A percentile compares a stretch with the other conserved stretches of the same genome.
phyloP scores from a whole-genome alignment of 64 coral and sea anemone species.

The Montipora foliosa region DNA sequence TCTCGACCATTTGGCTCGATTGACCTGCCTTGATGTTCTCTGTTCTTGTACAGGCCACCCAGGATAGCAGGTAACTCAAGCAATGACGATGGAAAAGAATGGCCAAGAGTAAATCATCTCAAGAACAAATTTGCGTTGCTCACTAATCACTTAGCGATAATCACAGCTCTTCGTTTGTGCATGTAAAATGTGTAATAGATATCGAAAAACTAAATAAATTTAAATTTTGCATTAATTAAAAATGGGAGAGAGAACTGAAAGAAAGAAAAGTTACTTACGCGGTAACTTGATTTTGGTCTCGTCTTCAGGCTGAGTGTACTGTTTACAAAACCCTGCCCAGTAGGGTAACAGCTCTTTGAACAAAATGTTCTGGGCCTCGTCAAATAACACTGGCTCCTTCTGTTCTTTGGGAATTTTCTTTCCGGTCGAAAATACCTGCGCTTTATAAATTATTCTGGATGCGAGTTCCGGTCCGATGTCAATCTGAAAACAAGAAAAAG shows the following conservation, averaged over 20 bases:
- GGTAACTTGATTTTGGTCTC: slow-evolving; percentile 75
- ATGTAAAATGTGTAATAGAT: too few species aligned
- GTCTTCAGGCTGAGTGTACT: slow-evolving; percentile 72
- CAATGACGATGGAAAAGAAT: too few species aligned
- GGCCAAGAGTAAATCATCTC: too few species aligned
- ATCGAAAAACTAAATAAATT: too few species aligned
- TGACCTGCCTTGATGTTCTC: too few species aligned
- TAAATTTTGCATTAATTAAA: too few species aligned
- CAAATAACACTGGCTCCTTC: slow-evolving; percentile 84
- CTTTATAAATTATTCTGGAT: slow-evolving; percentile 86
- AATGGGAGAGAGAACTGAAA: neutral
- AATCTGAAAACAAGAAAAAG: slow-evolving; percentile 65
- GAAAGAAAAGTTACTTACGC: slow-evolving; percentile 73
- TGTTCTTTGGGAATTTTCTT: slow-evolving; percentile 86
- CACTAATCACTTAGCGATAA: too few species aligned
- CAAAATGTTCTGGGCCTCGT: slow-evolving; percentile 90
- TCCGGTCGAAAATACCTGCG: slow-evolving; percentile 72
- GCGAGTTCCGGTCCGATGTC: slow-evolving; percentile 97
- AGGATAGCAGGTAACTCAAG: too few species aligned
- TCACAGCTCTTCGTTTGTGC: too few species aligned
- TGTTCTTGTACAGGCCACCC: too few species aligned
- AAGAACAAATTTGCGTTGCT: too few species aligned
- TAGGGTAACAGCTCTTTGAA: slow-evolving; percentile 97
- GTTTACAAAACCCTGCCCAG: slow-evolving; percentile 95
- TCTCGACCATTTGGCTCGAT: too few species aligned